Evolutionary conservation across 2,113 vertebrate genomes (phyloP).

Genomic region (Marmota monax): DNA sequence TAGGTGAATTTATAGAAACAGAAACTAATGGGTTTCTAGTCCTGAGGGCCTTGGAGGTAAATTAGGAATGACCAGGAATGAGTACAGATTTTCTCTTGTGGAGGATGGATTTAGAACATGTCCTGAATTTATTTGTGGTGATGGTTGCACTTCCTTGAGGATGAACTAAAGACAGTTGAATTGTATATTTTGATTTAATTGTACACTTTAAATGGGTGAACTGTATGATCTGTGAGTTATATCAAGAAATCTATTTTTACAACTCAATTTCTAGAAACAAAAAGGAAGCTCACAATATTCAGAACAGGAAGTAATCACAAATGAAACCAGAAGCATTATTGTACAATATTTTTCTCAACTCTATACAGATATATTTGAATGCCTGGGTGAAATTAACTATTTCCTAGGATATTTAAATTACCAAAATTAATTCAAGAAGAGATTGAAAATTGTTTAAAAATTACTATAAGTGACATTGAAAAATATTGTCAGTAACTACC

Average conservation of each 20-base stretch:
- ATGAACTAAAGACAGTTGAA: slow-evolving; percentile 16
- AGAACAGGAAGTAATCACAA: slow-evolving; percentile 1
- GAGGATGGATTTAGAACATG: not conserved
- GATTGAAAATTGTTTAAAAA: no score
- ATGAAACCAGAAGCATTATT: slow-evolving; percentile 48
- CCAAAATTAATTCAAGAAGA: slow-evolving; percentile 35
- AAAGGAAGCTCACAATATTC: slow-evolving; percentile 19
- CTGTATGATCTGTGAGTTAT: not conserved
- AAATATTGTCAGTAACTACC: not conserved
- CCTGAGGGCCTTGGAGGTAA: not conserved
- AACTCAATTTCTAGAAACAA: slow-evolving; percentile 3
- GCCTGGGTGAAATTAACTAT: not conserved
- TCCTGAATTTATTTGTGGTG: not conserved
- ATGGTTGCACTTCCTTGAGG: not conserved
- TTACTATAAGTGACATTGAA: not conserved
- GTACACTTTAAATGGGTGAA: not conserved
- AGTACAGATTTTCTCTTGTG: not conserved
- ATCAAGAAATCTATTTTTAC: not conserved
- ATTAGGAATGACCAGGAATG: not conserved
- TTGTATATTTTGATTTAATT: not conserved
- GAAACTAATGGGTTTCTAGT: not conserved
- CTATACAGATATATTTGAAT: slow-evolving; percentile 47
- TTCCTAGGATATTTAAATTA: slow-evolving; percentile 18
- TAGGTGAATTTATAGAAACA: not conserved
- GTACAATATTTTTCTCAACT: not conserved